Percentiles rank a stretch among this genome's conserved stretches.
Conservation (phyloP, 2,888 invertebrate genomes). For the Idaea biselata region DNA sequence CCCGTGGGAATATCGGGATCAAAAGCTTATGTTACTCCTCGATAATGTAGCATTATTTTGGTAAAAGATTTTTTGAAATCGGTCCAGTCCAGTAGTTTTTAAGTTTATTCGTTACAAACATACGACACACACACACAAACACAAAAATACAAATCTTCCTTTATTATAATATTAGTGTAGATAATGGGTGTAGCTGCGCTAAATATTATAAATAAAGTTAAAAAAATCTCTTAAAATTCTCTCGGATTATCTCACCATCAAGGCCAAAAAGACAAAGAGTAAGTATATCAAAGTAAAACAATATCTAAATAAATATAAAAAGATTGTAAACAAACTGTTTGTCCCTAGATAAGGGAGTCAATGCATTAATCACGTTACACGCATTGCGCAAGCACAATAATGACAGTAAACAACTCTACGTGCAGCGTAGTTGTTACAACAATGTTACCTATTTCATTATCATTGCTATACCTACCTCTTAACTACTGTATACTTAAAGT, state of each 20-base stretch:
- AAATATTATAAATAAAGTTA: too few relatives aligned
- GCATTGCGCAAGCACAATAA: conserved; percentile 15
- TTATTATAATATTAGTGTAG: too few relatives aligned
- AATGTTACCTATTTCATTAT: conserved; percentile 2
- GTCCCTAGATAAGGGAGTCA: conserved; percentile 19
- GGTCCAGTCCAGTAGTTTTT: too few relatives aligned
- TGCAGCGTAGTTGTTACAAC: conserved; percentile 10
- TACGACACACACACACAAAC: too few relatives aligned
- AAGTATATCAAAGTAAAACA: not conserved
- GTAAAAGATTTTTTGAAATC: too few relatives aligned
- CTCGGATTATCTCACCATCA: not conserved
- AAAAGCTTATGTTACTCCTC: too few relatives aligned
- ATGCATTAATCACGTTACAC: conserved; percentile 22
- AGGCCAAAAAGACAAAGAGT: conserved; percentile 2
- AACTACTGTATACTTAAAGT: not conserved
- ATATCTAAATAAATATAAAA: not conserved
- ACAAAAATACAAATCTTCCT: too few relatives aligned
- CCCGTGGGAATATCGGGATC: too few relatives aligned
- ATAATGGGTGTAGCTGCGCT: too few relatives aligned
- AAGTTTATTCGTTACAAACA: too few relatives aligned
- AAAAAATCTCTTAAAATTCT: not conserved
- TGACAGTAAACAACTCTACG: conserved; percentile 13
- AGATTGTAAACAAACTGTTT: conserved; percentile 14
- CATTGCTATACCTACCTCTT: not conserved
- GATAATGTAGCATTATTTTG: too few relatives aligned